Conservation (phyloP, 2,113 vertebrate species). For the Phaethornis superciliosus region DNA sequence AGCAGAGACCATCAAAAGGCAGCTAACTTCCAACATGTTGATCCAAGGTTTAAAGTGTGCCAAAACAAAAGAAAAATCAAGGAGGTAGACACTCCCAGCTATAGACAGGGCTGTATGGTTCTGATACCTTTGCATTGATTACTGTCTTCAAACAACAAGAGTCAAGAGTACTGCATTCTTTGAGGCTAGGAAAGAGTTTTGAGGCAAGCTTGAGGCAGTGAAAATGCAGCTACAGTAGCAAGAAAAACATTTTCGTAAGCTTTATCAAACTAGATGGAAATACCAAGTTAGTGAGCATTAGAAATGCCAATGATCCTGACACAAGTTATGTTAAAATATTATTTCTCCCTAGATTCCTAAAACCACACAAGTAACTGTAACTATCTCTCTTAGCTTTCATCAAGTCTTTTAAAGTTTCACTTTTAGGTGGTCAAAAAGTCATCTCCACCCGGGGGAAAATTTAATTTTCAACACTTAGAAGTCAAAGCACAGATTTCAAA, state of each 20-base stretch:
- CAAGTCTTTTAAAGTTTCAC: not conserved
- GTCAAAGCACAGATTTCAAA: not conserved
- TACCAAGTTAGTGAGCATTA: not conserved
- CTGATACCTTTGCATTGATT: not conserved
- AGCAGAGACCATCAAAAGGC: conserved; percentile 7
- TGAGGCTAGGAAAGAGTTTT: not conserved
- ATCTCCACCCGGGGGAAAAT: not conserved
- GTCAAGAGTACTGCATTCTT: not conserved
- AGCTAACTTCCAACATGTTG: not conserved
- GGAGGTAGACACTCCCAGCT: not conserved
- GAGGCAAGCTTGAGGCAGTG: too few relatives aligned
- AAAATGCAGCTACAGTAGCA: not conserved
- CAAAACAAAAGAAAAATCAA: not conserved
- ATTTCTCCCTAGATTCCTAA: not conserved
- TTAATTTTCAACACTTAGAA: not conserved
- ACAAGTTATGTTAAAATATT: not conserved
- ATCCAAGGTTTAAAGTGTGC: not conserved
- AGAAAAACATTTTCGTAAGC: not conserved
- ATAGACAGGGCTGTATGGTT: not conserved
- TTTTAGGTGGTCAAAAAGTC: not conserved
- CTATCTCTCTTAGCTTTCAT: not conserved
- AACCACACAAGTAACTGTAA: not conserved
- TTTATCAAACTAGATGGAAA: not conserved
- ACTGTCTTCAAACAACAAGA: rapidly evolving
- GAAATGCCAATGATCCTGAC: not conserved